phyloP scores from a whole-genome alignment of 1,140 invertebrate genomes.

The Phocides pigmalion region DNA sequence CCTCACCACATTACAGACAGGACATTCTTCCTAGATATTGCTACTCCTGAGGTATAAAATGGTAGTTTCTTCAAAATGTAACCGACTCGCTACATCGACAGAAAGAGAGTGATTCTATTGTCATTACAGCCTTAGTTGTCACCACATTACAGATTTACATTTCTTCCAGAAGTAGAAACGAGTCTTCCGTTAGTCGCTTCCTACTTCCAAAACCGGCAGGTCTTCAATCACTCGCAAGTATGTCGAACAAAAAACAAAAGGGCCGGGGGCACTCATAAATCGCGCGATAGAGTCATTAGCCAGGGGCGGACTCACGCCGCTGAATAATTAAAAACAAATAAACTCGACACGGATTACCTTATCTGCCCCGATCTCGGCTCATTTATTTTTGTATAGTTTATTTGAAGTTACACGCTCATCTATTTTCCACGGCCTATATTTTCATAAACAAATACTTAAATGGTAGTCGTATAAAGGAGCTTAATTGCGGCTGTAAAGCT shows the following conservation, averaged over 20 bases:
- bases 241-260: conserved; percentile 64
- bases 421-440: not conserved
- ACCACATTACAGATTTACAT: not conserved
- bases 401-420: conserved; percentile 10
- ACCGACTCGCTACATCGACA: too few species aligned
- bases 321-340: conserved; percentile 83
- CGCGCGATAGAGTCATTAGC: conserved; percentile 78
- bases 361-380: conserved; percentile 65
- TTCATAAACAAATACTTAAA: conserved; percentile 26
- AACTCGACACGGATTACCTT: conserved; percentile 75
- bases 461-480: conserved; percentile 8
- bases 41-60: too few species aligned
- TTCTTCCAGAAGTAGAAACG: not conserved
- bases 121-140: too few species aligned
- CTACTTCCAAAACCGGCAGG: conserved; percentile 33
- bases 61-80: too few species aligned
- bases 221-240: conserved; percentile 54
- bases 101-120: not conserved
- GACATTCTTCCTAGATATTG: too few species aligned
- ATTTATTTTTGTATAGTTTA: conserved; percentile 42
- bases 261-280: conserved; percentile 64
- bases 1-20: too few species aligned
- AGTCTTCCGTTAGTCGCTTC: not conserved
- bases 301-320: conserved; percentile 69
- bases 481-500: conserved; percentile 18